Evolutionary conservation across 92 coral and sea anemone genomes (phyloP).

Genomic region (Bergia sp.): DNA sequence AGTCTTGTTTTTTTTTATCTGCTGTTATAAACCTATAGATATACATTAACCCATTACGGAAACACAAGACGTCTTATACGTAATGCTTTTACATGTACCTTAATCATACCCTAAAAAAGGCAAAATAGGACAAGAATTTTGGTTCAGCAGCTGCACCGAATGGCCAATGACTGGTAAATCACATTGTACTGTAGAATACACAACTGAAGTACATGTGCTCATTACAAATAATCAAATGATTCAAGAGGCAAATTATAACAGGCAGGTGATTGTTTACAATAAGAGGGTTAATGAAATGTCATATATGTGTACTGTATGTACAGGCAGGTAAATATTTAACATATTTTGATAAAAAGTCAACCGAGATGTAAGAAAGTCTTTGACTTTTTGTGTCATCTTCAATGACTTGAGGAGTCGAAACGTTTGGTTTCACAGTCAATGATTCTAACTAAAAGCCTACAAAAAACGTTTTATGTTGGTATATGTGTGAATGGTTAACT

Average conservation of each 20-base stretch:
- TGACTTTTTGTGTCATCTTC: neutral
- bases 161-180: neutral
- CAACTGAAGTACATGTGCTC: neutral
- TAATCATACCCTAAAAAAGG: too few species aligned
- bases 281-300: neutral
- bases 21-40: too few species aligned
- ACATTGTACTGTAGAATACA: neutral
- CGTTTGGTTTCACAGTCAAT: neutral
- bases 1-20: neutral
- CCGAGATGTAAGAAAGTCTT: neutral
- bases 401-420: too few species aligned
- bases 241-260: too few species aligned
- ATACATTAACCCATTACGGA: neutral
- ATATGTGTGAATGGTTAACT: too few species aligned
- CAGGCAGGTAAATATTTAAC: neutral
- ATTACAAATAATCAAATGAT: too few species aligned
- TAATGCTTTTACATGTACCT: neutral
- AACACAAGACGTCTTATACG: neutral
- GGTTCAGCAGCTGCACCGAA: neutral
- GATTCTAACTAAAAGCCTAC: too few species aligned
- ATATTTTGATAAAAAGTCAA: too few species aligned
- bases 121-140: neutral
- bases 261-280: neutral
- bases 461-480: too few species aligned
- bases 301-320: too few species aligned